phyloP scores from a whole-genome alignment of 1,140 invertebrate species.

The Lasioglossum baleicum region DNA sequence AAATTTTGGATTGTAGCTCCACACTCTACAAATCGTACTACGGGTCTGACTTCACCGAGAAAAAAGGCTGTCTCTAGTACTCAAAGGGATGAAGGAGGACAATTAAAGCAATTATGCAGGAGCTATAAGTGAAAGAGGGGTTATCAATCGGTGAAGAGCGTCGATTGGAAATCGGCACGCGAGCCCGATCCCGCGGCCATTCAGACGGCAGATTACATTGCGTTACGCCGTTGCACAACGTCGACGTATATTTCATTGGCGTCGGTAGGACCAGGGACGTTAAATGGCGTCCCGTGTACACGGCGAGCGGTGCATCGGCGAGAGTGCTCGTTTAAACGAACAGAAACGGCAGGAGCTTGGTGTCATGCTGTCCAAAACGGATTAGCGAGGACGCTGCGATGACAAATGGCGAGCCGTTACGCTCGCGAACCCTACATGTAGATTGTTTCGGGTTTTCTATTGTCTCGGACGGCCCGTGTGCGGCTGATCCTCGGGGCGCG shows the following conservation, averaged over 20 bases:
- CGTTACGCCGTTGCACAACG: slow-evolving; percentile 33
- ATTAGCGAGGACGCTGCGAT: slow-evolving; percentile 11
- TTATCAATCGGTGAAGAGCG: slow-evolving; percentile 54
- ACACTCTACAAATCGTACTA: too few species aligned
- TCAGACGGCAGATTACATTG: slow-evolving; percentile 39
- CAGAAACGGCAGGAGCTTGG: not conserved
- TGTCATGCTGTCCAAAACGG: not conserved
- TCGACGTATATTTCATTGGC: slow-evolving; percentile 49
- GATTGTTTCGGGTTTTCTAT: not conserved
- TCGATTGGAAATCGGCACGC: slow-evolving; percentile 35
- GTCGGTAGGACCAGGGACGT: not conserved
- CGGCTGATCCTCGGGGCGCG: not conserved
- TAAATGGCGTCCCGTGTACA: not conserved
- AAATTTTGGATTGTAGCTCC: too few species aligned
- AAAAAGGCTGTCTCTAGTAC: too few species aligned
- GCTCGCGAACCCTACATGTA: not conserved
- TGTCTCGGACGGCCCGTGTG: not conserved
- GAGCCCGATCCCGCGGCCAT: slow-evolving; percentile 29
- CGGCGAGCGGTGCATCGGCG: not conserved
- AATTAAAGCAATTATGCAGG: too few species aligned
- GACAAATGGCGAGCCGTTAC: slow-evolving; percentile 10
- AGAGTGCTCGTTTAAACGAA: not conserved
- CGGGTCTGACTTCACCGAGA: too few species aligned
- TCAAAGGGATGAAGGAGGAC: too few species aligned
- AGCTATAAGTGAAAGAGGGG: not conserved